These are phyloP conservation scores for Hiodon alosoides DNA, from an alignment of 2,113 vertebrate species.

Conservation along the genomic window DNA sequence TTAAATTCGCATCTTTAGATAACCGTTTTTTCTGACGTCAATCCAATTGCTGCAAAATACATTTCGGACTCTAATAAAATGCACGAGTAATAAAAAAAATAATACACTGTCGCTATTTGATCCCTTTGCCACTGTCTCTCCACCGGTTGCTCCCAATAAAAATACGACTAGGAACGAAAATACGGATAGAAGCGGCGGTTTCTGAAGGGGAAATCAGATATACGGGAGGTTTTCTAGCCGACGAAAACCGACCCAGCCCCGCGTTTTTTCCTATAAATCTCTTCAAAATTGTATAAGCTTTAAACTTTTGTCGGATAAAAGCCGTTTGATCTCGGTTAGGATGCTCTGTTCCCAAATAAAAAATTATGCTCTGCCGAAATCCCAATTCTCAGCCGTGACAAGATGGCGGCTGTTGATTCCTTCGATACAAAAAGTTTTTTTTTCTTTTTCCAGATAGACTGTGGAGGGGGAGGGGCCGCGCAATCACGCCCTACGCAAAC, in stretches of 20 bases:
- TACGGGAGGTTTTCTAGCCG: constrained; percentile 57
- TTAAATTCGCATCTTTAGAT: constrained; percentile 47
- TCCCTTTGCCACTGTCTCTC: constrained; percentile 43
- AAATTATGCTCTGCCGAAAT: constrained; percentile 67
- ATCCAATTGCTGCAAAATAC: constrained; percentile 55
- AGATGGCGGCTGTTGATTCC: constrained; percentile 98
- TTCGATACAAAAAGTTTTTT: constrained; percentile 83
- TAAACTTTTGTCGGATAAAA: constrained; percentile 43
- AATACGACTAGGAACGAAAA: constrained; percentile 57
- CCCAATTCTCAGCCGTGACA: constrained; percentile 86
- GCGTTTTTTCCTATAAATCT: constrained; percentile 56
- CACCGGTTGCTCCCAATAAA: constrained; percentile 52
- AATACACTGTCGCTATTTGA: constrained; percentile 43
- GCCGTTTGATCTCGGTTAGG: constrained; percentile 62
- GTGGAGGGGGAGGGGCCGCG: constrained; percentile 76
- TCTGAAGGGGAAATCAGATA: constrained; percentile 68
- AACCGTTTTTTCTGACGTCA: constrained; percentile 58
- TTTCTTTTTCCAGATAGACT: constrained; percentile 84
- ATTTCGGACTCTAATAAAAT: constrained; percentile 51
- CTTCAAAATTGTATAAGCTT: constrained; percentile 43
- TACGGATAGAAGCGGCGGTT: constrained; percentile 62
- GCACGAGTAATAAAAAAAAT: constrained; percentile 55
- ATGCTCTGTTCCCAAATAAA: constrained; percentile 54
- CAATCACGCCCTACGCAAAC: constrained; percentile 68
- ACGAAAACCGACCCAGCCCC: constrained; percentile 54